These are phyloP conservation scores for Monopterus albus DNA, from an alignment of 2,113 vertebrate genomes.

Conservation along the genomic window DNA sequence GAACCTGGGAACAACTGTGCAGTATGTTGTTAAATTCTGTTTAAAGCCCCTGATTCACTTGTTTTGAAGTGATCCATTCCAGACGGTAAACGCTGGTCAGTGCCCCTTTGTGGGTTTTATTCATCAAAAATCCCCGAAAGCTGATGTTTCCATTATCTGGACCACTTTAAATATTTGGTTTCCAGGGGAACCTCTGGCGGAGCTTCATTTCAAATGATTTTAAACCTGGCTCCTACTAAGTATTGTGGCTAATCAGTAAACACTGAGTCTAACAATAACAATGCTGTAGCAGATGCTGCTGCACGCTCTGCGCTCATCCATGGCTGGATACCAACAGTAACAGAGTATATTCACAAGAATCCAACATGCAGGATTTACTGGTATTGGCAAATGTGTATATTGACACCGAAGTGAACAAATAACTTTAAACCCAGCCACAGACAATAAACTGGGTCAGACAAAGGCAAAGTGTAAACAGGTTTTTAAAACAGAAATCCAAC, in stretches of 20 bases:
- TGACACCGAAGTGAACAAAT: background rate
- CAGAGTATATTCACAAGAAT: background rate
- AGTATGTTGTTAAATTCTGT: background rate
- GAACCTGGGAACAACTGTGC: no score
- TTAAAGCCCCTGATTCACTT: background rate
- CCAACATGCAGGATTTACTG: background rate
- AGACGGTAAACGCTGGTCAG: no score
- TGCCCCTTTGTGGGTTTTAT: background rate
- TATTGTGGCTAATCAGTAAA: no score
- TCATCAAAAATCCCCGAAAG: constrained; percentile 1
- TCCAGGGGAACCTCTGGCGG: constrained; percentile 28
- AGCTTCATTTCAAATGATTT: background rate
- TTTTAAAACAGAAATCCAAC: background rate
- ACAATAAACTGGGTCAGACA: background rate
- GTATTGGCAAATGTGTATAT: constrained; percentile 12
- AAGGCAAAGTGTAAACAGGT: background rate
- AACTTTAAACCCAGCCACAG: background rate
- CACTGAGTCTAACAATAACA: background rate
- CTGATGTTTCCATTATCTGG: background rate
- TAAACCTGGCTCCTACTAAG: background rate
- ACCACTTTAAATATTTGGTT: constrained; percentile 55
- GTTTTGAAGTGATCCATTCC: background rate
- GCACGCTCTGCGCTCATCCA: background rate
- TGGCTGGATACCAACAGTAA: background rate
- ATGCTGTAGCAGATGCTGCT: background rate